Base-by-base conservation (phyloP, 2,113 vertebrate genomes). In the Apodemus sylvaticus region DNA sequence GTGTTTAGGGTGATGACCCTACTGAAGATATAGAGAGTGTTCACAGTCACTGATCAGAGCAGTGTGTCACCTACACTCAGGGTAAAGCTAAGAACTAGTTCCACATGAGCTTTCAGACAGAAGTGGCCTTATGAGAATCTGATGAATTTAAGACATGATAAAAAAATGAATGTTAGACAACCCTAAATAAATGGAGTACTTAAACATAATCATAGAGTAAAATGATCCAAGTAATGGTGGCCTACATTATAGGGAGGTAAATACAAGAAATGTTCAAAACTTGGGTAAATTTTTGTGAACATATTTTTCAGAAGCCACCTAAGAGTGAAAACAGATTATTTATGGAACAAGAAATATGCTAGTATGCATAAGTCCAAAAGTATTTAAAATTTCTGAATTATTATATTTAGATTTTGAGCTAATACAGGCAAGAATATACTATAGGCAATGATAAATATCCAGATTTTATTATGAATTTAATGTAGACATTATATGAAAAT, bases 1-100 rank as follows among this genome's bases (percentile, higher is more conserved):
- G 48, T 71, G 11, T 81, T 58, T 5, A 66, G 26, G 74, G 0
- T 3, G 12, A 36, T 77, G 85, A n/a, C 0, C n/a, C 16, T 58
- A 3, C 0, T 42, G 9, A 26, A 45, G 29, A 70, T 9, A 51
- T 0, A 7, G 3, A 62, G 1, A 1, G 1, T 39, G 14, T 42
- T 10, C 48, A 0, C 20, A 60, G 2, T 42, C 95, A 60, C 42
- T 66, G 66, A 86, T 48, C 24, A 73, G 13, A 76, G 42, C 2
- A 39, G 19, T 24, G 7, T 11, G 14, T 70, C 42, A 36, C 53
- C 29, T 85, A 74, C 22, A 14, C 34, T 48, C 68, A 66, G 10
- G 2, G 34, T 16, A 7, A 68, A 42, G 3, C 39, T 77, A 6
- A 45, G 29, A 51, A 29, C 1, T 11, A 62, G 73, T 9, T 4